A percentile compares a stretch with the other conserved stretches of the same genome.
phyloP scores from a whole-genome alignment of 2,113 vertebrate species.

The Megaleporinus macrocephalus region DNA sequence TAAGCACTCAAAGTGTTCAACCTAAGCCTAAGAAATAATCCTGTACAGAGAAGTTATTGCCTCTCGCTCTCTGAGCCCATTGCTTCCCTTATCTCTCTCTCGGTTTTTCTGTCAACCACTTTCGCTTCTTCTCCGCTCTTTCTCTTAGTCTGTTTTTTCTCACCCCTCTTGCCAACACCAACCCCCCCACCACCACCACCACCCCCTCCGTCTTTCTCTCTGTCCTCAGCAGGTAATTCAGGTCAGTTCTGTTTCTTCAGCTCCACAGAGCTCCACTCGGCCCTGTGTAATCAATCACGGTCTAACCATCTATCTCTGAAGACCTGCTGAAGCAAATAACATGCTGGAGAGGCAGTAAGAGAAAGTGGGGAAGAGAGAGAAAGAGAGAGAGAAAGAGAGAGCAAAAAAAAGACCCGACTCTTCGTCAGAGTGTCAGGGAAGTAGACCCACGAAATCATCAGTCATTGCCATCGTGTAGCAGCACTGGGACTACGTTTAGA shows the following conservation, averaged over 20 bases:
- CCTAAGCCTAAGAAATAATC: neutral
- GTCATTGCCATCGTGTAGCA: slow-evolving; percentile 21
- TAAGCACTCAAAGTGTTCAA: too few relatives aligned
- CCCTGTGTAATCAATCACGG: slow-evolving; percentile 74
- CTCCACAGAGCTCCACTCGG: slow-evolving; percentile 55
- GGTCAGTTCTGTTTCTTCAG: slow-evolving; percentile 64
- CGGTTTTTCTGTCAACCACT: neutral
- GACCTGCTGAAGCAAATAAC: slow-evolving; percentile 71
- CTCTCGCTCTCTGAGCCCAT: neutral
- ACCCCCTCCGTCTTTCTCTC: slow-evolving; percentile 52
- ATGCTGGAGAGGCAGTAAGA: slow-evolving; percentile 43
- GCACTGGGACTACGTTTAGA: slow-evolving; percentile 25
- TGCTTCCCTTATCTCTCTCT: neutral
- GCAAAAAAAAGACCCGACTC: slow-evolving; percentile 2
- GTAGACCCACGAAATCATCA: slow-evolving; percentile 34
- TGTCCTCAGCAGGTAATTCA: slow-evolving; percentile 58
- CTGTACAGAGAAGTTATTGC: neutral
- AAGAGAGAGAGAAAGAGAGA: neutral
- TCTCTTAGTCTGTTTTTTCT: neutral
- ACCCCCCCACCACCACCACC: slow-evolving; percentile 38
- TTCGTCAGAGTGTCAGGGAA: slow-evolving; percentile 37
- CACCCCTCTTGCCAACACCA: slow-evolving; percentile 37
- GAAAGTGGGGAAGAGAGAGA: neutral
- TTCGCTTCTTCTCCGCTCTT: slow-evolving; percentile 8
- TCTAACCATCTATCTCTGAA: slow-evolving; percentile 72